Conservation (phyloP, 2,113 vertebrate species). For the Tetrao urogallus region DNA sequence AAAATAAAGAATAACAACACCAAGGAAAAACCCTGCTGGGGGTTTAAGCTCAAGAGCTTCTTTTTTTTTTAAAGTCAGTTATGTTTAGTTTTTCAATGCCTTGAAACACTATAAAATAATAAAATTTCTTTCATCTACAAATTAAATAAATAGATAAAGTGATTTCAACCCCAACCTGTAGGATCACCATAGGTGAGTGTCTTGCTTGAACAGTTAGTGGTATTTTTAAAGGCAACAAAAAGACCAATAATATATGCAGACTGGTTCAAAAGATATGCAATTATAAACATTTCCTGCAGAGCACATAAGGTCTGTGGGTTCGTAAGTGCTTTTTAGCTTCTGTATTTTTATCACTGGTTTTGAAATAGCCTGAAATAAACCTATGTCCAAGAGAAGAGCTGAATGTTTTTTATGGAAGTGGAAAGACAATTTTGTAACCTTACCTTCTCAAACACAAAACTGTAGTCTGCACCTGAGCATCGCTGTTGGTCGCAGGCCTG, state of each 20-base stretch:
- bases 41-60: background rate
- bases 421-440: background rate
- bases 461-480: background rate
- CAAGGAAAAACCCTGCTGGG: background rate
- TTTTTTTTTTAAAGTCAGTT: background rate
- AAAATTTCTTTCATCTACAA: background rate
- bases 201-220: background rate
- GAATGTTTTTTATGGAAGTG: background rate
- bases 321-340: background rate
- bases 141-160: background rate
- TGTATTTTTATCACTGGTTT: background rate
- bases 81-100: background rate
- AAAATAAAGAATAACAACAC: background rate
- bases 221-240: background rate
- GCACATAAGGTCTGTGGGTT: conserved; percentile 7
- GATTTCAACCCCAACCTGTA: background rate
- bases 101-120: background rate
- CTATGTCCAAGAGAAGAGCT: background rate
- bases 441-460: background rate
- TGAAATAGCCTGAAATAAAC: background rate
- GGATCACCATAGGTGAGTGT: background rate
- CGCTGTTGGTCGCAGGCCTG: background rate
- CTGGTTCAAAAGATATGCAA: background rate
- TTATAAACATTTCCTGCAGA: conserved; percentile 16
- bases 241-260: background rate